These are phyloP conservation scores for Penaeus chinensis DNA, from an alignment of 1,140 invertebrate species.

Conservation along the genomic window DNA sequence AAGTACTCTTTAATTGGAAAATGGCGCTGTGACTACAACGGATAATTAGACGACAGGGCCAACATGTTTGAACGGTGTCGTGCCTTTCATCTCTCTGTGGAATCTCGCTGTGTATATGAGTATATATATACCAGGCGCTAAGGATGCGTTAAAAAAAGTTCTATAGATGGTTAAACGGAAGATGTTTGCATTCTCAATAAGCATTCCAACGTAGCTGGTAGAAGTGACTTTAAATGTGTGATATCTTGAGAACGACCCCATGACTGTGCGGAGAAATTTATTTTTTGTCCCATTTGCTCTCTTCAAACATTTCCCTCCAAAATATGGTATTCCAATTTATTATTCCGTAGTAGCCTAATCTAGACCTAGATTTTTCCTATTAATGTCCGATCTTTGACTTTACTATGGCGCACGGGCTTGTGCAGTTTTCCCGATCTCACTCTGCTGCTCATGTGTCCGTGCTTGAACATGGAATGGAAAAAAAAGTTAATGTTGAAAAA, in stretches of 20 bases:
- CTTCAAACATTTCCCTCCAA: constrained; percentile 59
- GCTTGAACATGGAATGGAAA: constrained; percentile 35
- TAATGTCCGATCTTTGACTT: constrained; percentile 59
- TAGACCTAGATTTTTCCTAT: constrained; percentile 62
- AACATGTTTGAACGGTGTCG: constrained; percentile 60
- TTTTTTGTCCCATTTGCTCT: constrained; percentile 62
- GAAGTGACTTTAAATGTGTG: constrained; percentile 60
- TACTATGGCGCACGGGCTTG: constrained; percentile 46
- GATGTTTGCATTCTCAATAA: constrained; percentile 62
- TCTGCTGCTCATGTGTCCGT: constrained; percentile 27
- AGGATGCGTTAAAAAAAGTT: constrained; percentile 52
- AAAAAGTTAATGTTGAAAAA: constrained; percentile 20
- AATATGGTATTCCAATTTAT: constrained; percentile 61
- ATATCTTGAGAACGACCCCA: constrained; percentile 59
- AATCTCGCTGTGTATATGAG: constrained; percentile 48
- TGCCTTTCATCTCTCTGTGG: constrained; percentile 60
- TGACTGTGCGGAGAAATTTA: constrained; percentile 59
- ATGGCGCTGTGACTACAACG: constrained; percentile 54
- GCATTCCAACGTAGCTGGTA: constrained; percentile 61
- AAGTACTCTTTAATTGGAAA: constrained; percentile 51
- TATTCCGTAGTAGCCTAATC: constrained; percentile 61
- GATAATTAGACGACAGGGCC: constrained; percentile 49
- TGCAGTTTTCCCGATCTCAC: constrained; percentile 43
- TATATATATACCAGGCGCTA: constrained; percentile 50
- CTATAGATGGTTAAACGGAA: constrained; percentile 53